Conservation (phyloP, 2,797 vertebrate genomes). For the Cuculus canorus region DNA sequence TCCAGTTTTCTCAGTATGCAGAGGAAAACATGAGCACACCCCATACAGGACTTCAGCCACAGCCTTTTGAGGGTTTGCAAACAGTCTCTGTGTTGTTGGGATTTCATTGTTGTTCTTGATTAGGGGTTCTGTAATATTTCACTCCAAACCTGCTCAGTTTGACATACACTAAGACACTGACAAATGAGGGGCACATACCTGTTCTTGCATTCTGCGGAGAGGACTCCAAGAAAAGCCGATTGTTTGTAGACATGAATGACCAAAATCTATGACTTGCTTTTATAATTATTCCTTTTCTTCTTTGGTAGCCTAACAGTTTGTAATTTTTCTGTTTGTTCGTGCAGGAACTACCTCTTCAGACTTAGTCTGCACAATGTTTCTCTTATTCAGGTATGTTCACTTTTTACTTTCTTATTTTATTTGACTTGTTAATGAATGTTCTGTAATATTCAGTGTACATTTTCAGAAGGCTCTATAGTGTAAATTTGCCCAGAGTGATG, state of each 20-base stretch:
- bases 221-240: not conserved
- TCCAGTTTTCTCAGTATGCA: not conserved
- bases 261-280: not conserved
- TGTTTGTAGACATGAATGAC: not conserved
- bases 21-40: not conserved
- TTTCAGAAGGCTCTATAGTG: not conserved
- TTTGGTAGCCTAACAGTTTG: conserved; percentile 8
- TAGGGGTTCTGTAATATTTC: not conserved
- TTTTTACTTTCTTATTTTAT: conserved; percentile 31
- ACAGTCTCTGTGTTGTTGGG: not conserved
- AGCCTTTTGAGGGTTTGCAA: not conserved
- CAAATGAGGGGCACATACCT: not conserved
- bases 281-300: not conserved
- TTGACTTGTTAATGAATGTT: conserved; percentile 26
- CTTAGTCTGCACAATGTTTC: conserved; percentile 94
- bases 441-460: not conserved
- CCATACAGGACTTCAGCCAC: not conserved
- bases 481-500: conserved; percentile 36
- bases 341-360: conserved; percentile 98
- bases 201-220: not conserved
- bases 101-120: not conserved
- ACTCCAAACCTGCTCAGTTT: not conserved
- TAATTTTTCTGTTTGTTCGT: conserved; percentile 64
- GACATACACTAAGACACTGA: not conserved
- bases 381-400: conserved; percentile 89